phyloP scores from a whole-genome alignment of 2,888 invertebrate species.

The Lasioglossum leucozonium region DNA sequence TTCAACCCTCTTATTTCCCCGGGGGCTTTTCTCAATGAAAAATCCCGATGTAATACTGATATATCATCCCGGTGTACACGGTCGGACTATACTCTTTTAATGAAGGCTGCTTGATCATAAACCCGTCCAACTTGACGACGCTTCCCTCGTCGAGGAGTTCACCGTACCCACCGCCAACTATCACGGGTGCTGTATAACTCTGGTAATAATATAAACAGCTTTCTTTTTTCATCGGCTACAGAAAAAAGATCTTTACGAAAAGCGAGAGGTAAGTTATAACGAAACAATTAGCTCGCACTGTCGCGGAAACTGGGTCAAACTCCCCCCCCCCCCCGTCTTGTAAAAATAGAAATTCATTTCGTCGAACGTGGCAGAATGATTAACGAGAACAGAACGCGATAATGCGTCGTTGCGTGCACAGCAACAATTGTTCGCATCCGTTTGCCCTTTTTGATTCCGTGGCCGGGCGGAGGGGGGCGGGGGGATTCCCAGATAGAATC shows the following conservation, averaged over 20 bases:
- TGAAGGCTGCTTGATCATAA: constrained; percentile 18
- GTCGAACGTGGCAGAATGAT: constrained; percentile 36
- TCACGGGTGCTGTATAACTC: background rate
- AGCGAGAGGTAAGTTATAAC: background rate
- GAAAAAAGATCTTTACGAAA: background rate
- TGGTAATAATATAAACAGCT: background rate
- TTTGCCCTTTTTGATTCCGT: constrained; percentile 17
- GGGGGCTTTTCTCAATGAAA: constrained; percentile 28
- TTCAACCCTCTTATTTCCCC: constrained; percentile 42
- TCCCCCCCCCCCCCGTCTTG: too few relatives aligned
- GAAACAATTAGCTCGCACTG: constrained; percentile 5
- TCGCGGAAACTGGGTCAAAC: constrained; percentile 28
- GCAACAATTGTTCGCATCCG: constrained; percentile 34
- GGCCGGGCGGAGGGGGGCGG: background rate
- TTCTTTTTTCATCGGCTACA: background rate
- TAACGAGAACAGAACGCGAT: constrained; percentile 34
- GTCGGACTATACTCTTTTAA: constrained; percentile 18
- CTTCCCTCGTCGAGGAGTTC: background rate
- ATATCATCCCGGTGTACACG: constrained; percentile 28
- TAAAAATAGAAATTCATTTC: constrained; percentile 48
- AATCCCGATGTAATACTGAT: constrained; percentile 18
- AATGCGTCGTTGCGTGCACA: constrained; percentile 39
- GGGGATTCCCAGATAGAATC: constrained; percentile 13
- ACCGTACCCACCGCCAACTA: background rate
- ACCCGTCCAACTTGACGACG: background rate